Conservation (phyloP, 2,888 invertebrate genomes). For the Tachina lurida region DNA sequence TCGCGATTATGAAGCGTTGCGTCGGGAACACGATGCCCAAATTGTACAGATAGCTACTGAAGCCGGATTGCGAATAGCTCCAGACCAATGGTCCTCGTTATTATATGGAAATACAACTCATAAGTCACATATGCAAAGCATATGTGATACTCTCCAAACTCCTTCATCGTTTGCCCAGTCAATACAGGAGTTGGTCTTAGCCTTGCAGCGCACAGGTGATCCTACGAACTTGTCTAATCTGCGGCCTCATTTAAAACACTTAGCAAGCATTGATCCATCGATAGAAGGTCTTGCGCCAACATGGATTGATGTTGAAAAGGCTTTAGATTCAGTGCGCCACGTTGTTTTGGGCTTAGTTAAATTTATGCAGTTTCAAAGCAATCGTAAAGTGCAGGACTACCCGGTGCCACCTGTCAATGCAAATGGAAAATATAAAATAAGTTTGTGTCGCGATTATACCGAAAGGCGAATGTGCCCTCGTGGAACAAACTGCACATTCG, state of each 20-base stretch:
- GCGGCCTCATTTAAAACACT: slow-evolving; percentile 90
- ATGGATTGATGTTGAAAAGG: slow-evolving; percentile 87
- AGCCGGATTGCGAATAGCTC: slow-evolving; percentile 97
- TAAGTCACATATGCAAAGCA: slow-evolving; percentile 98
- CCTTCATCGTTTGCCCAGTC: slow-evolving; percentile 96
- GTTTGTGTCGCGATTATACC: slow-evolving; percentile 93
- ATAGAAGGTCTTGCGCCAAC: slow-evolving; percentile 87
- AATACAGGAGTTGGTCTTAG: slow-evolving; percentile 95
- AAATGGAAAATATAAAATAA: slow-evolving; percentile 92
- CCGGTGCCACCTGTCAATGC: slow-evolving; percentile 83
- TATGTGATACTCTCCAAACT: slow-evolving; percentile 95
- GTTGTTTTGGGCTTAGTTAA: slow-evolving; percentile 91
- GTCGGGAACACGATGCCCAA: slow-evolving; percentile 98
- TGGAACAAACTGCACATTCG: slow-evolving; percentile 94
- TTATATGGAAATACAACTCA: slow-evolving; percentile 97
- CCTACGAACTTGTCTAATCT: slow-evolving; percentile 91
- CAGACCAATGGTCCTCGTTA: slow-evolving; percentile 99
- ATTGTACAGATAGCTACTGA: slow-evolving; percentile 99
- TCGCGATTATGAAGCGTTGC: slow-evolving; percentile 94
- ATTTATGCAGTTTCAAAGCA: slow-evolving; percentile 90
- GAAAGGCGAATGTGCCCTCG: slow-evolving; percentile 92
- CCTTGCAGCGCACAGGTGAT: slow-evolving; percentile 93
- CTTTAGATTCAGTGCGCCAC: slow-evolving; percentile 87
- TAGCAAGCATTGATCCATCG: slow-evolving; percentile 94
- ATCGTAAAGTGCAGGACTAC: slow-evolving; percentile 86